A percentile compares a stretch with the other conserved stretches of the same genome.
Evolutionary conservation across 2,797 vertebrate species (phyloP).

Genomic region (Lithobates pipiens): DNA sequence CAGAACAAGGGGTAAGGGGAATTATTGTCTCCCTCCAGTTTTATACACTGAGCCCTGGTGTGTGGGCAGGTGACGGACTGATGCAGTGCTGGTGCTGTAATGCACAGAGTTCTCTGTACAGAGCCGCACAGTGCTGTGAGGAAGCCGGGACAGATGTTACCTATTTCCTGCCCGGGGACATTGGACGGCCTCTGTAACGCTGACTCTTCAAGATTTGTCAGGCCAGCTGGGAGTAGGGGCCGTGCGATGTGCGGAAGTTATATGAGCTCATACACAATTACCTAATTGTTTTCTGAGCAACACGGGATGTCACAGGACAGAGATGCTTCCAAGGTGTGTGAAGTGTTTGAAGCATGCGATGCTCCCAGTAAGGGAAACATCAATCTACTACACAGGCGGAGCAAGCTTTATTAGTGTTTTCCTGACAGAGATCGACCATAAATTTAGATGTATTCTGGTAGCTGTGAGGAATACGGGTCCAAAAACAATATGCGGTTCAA

Average conservation of each 20-base stretch:
- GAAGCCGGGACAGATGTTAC: conserved; percentile 63
- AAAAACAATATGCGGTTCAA: too few relatives aligned
- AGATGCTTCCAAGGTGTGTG: background rate
- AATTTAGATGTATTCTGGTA: too few relatives aligned
- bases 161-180: conserved; percentile 58
- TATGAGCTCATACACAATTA: conserved; percentile 44
- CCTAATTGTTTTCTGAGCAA: conserved; percentile 39
- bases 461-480: too few relatives aligned
- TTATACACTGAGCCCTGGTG: too few relatives aligned
- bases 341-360: background rate
- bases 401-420: background rate
- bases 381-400: background rate
- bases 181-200: conserved; percentile 44
- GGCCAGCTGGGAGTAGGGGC: conserved; percentile 59
- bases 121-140: background rate
- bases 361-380: background rate
- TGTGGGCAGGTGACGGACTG: too few relatives aligned
- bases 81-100: background rate
- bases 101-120: too few relatives aligned
- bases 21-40: too few relatives aligned
- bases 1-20: too few relatives aligned
- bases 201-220: conserved; percentile 59
- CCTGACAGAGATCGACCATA: background rate
- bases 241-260: conserved; percentile 28
- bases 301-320: background rate